Evolutionary conservation across 2,888 invertebrate genomes (phyloP).

Genomic region (Acleris holmiana): DNA sequence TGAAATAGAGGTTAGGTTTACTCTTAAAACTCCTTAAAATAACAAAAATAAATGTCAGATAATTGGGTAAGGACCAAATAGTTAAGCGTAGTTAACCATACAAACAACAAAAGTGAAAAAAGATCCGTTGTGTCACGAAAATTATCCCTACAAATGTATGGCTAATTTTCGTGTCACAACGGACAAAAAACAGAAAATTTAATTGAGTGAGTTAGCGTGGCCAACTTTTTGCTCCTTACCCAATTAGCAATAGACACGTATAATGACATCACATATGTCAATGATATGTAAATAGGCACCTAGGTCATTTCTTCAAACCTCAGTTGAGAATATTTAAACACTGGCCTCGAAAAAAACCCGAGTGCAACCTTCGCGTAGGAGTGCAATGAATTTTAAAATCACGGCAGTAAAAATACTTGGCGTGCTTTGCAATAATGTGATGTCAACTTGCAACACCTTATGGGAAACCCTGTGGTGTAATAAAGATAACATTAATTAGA

Average conservation of each 20-base stretch:
- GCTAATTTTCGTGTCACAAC: too few relatives aligned
- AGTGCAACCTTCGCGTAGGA: constrained; percentile 11
- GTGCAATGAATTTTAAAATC: constrained; percentile 31
- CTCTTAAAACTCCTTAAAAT: neutral
- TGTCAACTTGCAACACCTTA: neutral
- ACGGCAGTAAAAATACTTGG: constrained; percentile 8
- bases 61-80: too few relatives aligned
- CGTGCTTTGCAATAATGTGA: constrained; percentile 17
- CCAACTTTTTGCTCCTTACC: too few relatives aligned
- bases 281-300: constrained; percentile 23
- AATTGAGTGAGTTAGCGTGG: too few relatives aligned
- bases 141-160: too few relatives aligned
- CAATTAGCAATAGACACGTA: constrained; percentile 13
- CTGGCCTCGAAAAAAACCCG: constrained; percentile 27
- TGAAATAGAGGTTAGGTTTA: neutral
- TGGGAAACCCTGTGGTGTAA: constrained; percentile 16
- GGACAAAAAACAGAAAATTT: too few relatives aligned
- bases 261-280: constrained; percentile 25
- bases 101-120: too few relatives aligned
- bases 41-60: neutral
- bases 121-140: too few relatives aligned
- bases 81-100: too few relatives aligned
- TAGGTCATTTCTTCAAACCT: constrained; percentile 34
- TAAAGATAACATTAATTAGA: constrained; percentile 11
- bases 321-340: constrained; percentile 18